phyloP scores from a whole-genome alignment of 2,797 vertebrate genomes.

The Gymnodraco acuticeps region DNA sequence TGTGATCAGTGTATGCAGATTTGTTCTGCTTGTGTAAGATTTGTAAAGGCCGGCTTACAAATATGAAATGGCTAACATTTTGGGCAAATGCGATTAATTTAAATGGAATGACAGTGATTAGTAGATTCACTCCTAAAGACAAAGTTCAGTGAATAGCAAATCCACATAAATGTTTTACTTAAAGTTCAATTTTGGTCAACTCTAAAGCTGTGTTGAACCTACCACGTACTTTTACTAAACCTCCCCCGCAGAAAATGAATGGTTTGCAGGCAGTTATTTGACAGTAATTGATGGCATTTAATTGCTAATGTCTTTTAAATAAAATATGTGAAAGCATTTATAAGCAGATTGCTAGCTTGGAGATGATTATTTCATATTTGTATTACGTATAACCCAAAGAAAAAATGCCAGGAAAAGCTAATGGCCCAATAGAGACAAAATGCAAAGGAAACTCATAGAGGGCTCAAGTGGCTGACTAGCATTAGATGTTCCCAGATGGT shows the following conservation, averaged over 20 bases:
- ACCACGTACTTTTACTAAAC: background rate
- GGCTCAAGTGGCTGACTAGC: background rate
- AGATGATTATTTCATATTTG: background rate
- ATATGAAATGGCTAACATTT: background rate
- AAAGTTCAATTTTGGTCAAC: too few species aligned
- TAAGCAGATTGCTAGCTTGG: background rate
- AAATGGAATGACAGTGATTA: background rate
- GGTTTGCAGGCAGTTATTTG: background rate
- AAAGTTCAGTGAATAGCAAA: background rate
- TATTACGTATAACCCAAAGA: background rate
- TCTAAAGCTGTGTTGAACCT: background rate
- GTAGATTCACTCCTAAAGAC: background rate
- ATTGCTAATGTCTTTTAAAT: background rate
- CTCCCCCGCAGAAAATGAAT: background rate
- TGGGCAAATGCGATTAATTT: background rate
- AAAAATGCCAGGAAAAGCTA: background rate
- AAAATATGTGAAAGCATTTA: background rate
- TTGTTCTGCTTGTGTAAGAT: background rate
- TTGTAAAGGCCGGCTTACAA: background rate
- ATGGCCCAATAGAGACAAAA: background rate
- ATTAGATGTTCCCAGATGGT: background rate
- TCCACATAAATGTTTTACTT: too few species aligned
- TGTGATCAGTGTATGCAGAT: constrained; percentile 7
- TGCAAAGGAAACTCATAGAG: background rate
- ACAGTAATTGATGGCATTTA: background rate